Base-by-base conservation (phyloP, 2,113 vertebrate species). In the Neolamprologus fasciatus region DNA sequence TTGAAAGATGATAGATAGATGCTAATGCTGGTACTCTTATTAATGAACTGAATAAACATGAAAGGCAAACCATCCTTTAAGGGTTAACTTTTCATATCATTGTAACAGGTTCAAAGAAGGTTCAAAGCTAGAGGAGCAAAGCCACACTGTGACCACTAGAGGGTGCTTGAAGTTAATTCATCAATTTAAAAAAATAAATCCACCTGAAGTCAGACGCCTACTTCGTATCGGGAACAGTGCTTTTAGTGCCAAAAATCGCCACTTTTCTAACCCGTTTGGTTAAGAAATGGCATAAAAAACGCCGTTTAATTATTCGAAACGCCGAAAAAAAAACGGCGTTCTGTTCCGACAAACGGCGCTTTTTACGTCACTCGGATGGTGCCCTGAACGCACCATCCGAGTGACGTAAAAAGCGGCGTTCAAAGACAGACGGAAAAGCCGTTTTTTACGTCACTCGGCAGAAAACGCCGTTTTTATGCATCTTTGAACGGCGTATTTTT, bases 141-240 rank as follows among this genome's bases (percentile, higher is more conserved):
- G n/a, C 14, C 57, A 17, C 19, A 8, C 5, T 16, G 10, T 55
- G 19, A 47, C 84, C 92, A 88, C 37, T 53, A 84, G 93, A 87
- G 87, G 79, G 91, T 33, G 89, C 55, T 58, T 33, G 76, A 16
- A 26, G n/a, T 37, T 40, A 37, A 19, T 13, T 31, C 23, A 58
- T 84, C 19, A 17, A 8, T 66, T 21, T 9, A 47, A 55, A 51
- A 45, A 45, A 2, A 31, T 26, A 33, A 47, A 14, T 23, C 21
- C 28, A n/a, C 33, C 47, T 19, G 6, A 3, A 28, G 5, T 79
- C 31, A 57, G 66, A 71, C 3, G 13, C 8, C 47, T 5, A 37
- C 28, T 8, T 85, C 17, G 5, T 54, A 54, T 66, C 2, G 40
- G 80, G 84, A 76, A 86, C 26, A 28, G 9, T 26, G 31, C 14